Evolutionary conservation across 1,140 invertebrate species (phyloP), one percentile per base, ranked within the genome.

Genomic region (Neotoxoptera formosana): DNA sequence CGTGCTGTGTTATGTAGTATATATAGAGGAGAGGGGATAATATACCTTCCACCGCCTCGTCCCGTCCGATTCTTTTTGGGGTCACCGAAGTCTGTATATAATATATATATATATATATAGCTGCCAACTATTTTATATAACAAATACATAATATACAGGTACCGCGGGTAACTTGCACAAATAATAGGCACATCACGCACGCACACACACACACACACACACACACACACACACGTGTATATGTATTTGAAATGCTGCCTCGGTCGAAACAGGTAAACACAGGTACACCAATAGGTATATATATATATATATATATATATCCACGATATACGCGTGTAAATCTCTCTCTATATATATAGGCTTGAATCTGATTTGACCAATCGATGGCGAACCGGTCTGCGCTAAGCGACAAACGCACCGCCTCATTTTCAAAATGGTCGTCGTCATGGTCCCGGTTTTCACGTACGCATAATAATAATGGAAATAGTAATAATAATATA

Each of bases 401-500:
- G 23, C 3, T 60, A 41, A 92, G 6, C 91, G 45, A 51, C 76
- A 83, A 83, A 92, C 91, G 91, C 81, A 93, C 91, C 91, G 91
- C 91, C 91, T 93, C n/a, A 41, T 84, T 93, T 92, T 93, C 91
- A 93, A 93, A 93, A 93, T 93, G 91, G 91, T 93, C 91, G 91
- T 93, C 91, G 91, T 93, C 91, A 86, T 45, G 91, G 91, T 93
- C 81, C 81, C 48, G 91, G 91, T 93, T 89, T 89, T 89, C 88
- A 30, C 21, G 48, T 56, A 48, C 48, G n/a, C 11, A 84, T 25
- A 84, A 84, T 41, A 76, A 67, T 84, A 84, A 84, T 84, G 45
- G 30, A n/a, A 76, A 76, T 76, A n/a, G 60, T n/a, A 76, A 17
- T 76, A 67, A 67, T 11, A 25, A 45, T 83, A 83, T 41, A 53